These are phyloP conservation scores for Tapirus indicus DNA, from an alignment of 2,797 vertebrate genomes.

Conservation along the genomic window DNA sequence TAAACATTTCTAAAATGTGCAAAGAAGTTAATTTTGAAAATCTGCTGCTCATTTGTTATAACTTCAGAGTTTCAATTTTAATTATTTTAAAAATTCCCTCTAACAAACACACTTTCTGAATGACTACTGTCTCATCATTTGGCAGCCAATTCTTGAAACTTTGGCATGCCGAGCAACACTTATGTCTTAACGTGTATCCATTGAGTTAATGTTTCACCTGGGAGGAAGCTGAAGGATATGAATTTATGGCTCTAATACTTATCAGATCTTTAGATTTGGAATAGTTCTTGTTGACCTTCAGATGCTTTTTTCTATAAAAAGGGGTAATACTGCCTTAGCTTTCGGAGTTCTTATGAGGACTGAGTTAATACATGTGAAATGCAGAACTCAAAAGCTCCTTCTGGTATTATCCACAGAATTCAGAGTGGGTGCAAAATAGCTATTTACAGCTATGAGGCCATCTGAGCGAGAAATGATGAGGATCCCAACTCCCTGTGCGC, in stretches of 20 bases:
- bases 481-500: background rate
- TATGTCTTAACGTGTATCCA: slow-evolving; percentile 46
- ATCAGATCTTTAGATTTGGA: slow-evolving; percentile 18
- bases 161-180: slow-evolving; percentile 61
- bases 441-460: background rate
- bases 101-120: slow-evolving; percentile 84
- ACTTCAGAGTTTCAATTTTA: slow-evolving; percentile 84
- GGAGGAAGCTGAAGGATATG: slow-evolving; percentile 35
- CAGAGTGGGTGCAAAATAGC: slow-evolving; percentile 1
- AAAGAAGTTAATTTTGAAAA: slow-evolving; percentile 85
- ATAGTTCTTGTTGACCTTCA: slow-evolving; percentile 12
- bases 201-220: background rate
- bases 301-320: slow-evolving; percentile 37
- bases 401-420: slow-evolving; percentile 47
- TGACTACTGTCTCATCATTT: slow-evolving; percentile 78
- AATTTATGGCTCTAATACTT: background rate
- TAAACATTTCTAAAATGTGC: slow-evolving; percentile 81
- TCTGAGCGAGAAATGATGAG: slow-evolving; percentile 28
- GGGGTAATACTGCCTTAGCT: background rate
- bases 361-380: background rate
- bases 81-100: slow-evolving; percentile 84
- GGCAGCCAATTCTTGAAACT: slow-evolving; percentile 75
- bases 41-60: slow-evolving; percentile 79
- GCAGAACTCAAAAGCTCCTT: slow-evolving; percentile 48
- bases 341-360: background rate